Conservation (phyloP, 2,888 invertebrate species). For the Lacanobia wlatinum region DNA sequence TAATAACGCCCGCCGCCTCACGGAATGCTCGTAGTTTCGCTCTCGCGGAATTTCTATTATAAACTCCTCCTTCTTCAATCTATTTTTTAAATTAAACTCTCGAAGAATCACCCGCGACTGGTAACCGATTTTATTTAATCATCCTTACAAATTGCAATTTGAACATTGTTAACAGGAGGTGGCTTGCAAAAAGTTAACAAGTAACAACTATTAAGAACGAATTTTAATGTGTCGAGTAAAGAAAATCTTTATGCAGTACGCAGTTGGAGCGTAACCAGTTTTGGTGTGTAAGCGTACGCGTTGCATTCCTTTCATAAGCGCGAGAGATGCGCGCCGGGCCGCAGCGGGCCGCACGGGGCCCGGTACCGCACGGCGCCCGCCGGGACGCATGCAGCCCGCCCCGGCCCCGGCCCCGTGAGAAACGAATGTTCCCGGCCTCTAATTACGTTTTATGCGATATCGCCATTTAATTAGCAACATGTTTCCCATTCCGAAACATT, state of each 20-base stretch:
- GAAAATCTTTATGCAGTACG: conserved; percentile 74
- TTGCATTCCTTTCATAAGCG: conserved; percentile 83
- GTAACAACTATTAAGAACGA: conserved; percentile 77
- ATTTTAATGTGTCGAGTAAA: conserved; percentile 78
- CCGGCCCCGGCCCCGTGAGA: conserved; percentile 85
- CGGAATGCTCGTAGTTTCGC: conserved; percentile 82
- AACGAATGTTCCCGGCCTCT: conserved; percentile 88
- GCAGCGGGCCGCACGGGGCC: conserved; percentile 38
- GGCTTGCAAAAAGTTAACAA: conserved; percentile 75
- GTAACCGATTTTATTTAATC: conserved; percentile 62
- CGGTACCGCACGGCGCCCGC: conserved; percentile 45
- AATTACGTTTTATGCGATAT: conserved; percentile 90
- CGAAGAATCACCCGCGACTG: conserved; percentile 49
- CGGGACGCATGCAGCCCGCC: conserved; percentile 70
- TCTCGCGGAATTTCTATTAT: conserved; percentile 86
- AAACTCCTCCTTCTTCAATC: conserved; percentile 73
- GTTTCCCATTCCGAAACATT: conserved; percentile 90
- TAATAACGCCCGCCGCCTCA: conserved; percentile 82
- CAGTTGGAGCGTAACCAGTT: conserved; percentile 83
- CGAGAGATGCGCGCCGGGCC: conserved; percentile 70
- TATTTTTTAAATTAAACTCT: conserved; percentile 72
- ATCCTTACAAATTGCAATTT: conserved; percentile 66
- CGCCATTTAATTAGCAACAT: conserved; percentile 91
- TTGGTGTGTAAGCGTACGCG: conserved; percentile 72
- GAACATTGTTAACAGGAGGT: conserved; percentile 63